These are phyloP conservation scores for Lasiurus cinereus DNA, from an alignment of 2,113 vertebrate species.

Conservation along the genomic window DNA sequence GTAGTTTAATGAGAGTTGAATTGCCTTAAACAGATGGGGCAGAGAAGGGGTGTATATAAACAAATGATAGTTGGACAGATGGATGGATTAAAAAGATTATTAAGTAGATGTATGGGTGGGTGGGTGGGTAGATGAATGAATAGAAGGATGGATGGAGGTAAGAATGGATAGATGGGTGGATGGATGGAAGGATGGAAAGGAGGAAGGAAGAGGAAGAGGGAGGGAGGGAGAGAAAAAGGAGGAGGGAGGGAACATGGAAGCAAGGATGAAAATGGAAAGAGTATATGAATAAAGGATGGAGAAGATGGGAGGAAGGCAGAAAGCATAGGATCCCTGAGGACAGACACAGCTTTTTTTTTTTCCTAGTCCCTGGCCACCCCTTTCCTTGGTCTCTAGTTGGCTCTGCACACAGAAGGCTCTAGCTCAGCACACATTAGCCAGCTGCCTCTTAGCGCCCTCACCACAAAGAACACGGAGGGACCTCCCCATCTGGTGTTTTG, in stretches of 20 bases:
- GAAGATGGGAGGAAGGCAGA: background rate
- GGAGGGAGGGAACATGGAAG: too few relatives aligned
- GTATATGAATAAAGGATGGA: background rate
- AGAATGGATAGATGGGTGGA: background rate
- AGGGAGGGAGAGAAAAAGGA: accelerated
- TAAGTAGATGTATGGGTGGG: background rate
- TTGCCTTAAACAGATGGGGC: background rate
- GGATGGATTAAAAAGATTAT: background rate
- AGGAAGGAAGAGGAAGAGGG: background rate
- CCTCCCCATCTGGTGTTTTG: background rate
- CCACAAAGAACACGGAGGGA: background rate
- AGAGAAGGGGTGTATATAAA: background rate
- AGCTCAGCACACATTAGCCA: background rate
- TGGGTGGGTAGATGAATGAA: background rate
- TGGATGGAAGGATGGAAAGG: background rate
- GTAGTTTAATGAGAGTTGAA: too few relatives aligned
- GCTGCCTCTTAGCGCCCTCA: background rate
- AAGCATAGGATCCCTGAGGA: background rate
- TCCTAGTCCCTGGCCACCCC: background rate
- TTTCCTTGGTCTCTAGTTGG: background rate
- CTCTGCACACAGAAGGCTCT: background rate
- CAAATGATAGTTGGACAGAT: background rate
- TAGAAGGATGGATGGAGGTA: background rate
- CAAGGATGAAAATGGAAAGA: background rate
- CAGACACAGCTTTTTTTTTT: background rate